Evolutionary conservation across 1,140 invertebrate genomes (phyloP).

Genomic region (Drosophila santomea): DNA sequence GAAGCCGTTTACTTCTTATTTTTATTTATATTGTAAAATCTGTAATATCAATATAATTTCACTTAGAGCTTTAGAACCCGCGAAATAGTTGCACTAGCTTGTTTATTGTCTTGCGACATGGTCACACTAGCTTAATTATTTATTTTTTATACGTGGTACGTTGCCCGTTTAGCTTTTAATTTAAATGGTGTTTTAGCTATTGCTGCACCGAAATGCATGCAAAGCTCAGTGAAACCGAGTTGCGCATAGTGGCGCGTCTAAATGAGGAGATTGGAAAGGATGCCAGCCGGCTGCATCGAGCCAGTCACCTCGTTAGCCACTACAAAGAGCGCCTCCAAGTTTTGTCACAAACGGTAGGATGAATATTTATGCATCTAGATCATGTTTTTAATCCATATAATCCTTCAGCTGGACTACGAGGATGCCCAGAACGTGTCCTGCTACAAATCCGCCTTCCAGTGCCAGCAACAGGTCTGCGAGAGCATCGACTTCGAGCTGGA

Average conservation of each 20-base stretch:
- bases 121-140: slow-evolving; percentile 47
- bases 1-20: too few relatives aligned
- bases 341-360: slow-evolving; percentile 70
- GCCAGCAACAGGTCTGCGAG: slow-evolving; percentile 85
- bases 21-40: too few relatives aligned
- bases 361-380: not conserved
- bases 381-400: slow-evolving; percentile 6
- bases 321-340: slow-evolving; percentile 85
- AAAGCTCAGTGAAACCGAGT: slow-evolving; percentile 64
- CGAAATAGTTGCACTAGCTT: not conserved
- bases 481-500: slow-evolving; percentile 86
- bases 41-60: too few relatives aligned
- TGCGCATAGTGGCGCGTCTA: slow-evolving; percentile 85
- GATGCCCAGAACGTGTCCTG: slow-evolving; percentile 87
- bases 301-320: slow-evolving; percentile 66
- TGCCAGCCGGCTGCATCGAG: slow-evolving; percentile 85
- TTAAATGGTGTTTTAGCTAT: slow-evolving; percentile 50
- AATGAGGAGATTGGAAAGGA: slow-evolving; percentile 86
- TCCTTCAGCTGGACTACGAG: slow-evolving; percentile 86
- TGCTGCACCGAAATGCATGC: slow-evolving; percentile 51
- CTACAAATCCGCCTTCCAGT: slow-evolving; percentile 86
- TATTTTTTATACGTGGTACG: slow-evolving; percentile 76
- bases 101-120: not conserved
- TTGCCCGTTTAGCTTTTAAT: slow-evolving; percentile 40
- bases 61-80: not conserved